Evolutionary conservation across 2,888 invertebrate species (phyloP), one percentile per base, ranked within the genome.

Genomic region (Caenorhabditis plicata): DNA sequence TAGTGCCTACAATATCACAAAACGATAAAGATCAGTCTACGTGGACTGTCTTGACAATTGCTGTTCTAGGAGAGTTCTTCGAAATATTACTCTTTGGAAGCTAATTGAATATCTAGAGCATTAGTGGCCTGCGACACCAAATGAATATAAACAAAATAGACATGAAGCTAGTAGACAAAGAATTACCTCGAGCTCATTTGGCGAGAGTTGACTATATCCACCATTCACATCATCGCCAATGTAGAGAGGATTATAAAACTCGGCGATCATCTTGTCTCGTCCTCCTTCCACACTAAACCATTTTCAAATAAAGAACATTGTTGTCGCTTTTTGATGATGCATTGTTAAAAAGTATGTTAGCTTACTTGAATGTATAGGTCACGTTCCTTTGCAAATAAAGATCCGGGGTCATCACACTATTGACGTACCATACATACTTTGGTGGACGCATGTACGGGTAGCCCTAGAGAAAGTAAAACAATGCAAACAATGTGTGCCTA

Each of bases 341-440:
- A n/a, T n/a, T n/a, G n/a, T 38, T 13, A n/a, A 38, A 22, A 26
- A 27, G 13, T 23, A 4, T 23, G 7, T 22, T 9, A 15, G 46
- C 68, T 61, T 44, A 78, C 78, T 86, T 86, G 81, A 94, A 91
- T 13, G 86, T 88, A 84, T 94, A 94, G 0, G 87, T 88, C 50
- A 90, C 85, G 0, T 92, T 92, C 47, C 93, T 84, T 57, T 90
- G 86, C 72, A 94, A 84, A 86, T 89, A 91, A 60, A 94, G 83
- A 82, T 92, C 91, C 0, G 92, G 92, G 43, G 88, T 87, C 73
- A 93, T 84, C 77, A 88, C 87, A 0, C 93, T 93, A 83, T 94
- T 92, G 61, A 94, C 89, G 83, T 92, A 94, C 91, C 92, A 93
- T 11, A 91, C 88, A 36, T 90, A 84, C 0, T 87, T 88, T 71